Evolutionary conservation across 2,113 vertebrate species (phyloP).

Genomic region (Takifugu flavidus): DNA sequence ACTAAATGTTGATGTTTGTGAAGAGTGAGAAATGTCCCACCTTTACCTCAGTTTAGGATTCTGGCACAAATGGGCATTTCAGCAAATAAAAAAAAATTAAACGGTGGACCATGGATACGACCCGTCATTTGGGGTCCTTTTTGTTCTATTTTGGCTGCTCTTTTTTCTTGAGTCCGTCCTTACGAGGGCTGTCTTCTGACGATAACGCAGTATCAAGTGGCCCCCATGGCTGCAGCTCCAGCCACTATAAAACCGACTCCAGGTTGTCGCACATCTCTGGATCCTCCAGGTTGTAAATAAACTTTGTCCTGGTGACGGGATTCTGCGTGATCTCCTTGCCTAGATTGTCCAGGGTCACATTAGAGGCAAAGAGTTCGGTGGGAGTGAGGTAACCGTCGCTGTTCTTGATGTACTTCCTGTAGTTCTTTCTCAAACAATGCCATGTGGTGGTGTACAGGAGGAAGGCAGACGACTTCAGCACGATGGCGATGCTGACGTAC

Average conservation of each 20-base stretch:
- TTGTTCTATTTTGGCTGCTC: too few relatives aligned
- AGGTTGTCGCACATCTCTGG: conserved; percentile 71
- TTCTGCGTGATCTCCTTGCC: conserved; percentile 69
- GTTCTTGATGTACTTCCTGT: conserved; percentile 75
- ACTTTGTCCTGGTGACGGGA: conserved; percentile 73
- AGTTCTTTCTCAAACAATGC: conserved; percentile 74
- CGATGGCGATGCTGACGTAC: conserved; percentile 77
- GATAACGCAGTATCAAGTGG: too few relatives aligned
- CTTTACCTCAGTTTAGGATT: too few relatives aligned
- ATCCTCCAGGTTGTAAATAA: conserved; percentile 76
- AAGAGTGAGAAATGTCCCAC: too few relatives aligned
- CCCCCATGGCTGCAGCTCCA: too few relatives aligned
- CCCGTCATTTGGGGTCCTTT: too few relatives aligned
- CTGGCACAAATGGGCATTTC: too few relatives aligned
- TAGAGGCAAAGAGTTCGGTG: conserved; percentile 73
- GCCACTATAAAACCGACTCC: conserved; percentile 75
- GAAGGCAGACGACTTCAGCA: conserved; percentile 71
- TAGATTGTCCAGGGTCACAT: conserved; percentile 72
- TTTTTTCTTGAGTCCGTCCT: too few relatives aligned
- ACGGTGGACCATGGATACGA: too few relatives aligned
- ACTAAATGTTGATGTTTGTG: too few relatives aligned
- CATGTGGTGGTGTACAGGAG: conserved; percentile 74
- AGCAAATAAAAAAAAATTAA: too few relatives aligned
- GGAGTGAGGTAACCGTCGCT: conserved; percentile 74
- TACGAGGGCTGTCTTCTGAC: too few relatives aligned